A percentile compares a stretch with the other conserved stretches of the same genome.
phyloP scores from a whole-genome alignment of 2,113 vertebrate genomes.

The human (Homo sapiens) region GRCh38 chr2:193405001-193405500 shows the following conservation, averaged over 20 bases:
- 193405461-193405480: neutral
- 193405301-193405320: neutral
- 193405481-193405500: neutral
- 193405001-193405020: neutral
- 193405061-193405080: neutral
- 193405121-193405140: neutral
- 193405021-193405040: neutral
- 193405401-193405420: neutral
- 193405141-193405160: neutral
- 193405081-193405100: neutral
- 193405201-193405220: neutral
- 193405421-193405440: neutral
- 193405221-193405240: too few species aligned
- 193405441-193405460: neutral
- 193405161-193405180: neutral
- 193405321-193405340: neutral
- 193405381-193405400: neutral
- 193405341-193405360: neutral
- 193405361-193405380: neutral
- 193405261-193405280: neutral
- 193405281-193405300: too few species aligned
- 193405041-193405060: neutral
- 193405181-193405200: neutral
- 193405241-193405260: neutral
- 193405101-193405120: neutral